A percentile compares a stretch with the other conserved stretches of the same genome.
These are phyloP conservation scores for Tyrophagus putrescentiae DNA, from an alignment of 1,140 invertebrate genomes.

Conservation along the genomic window DNA sequence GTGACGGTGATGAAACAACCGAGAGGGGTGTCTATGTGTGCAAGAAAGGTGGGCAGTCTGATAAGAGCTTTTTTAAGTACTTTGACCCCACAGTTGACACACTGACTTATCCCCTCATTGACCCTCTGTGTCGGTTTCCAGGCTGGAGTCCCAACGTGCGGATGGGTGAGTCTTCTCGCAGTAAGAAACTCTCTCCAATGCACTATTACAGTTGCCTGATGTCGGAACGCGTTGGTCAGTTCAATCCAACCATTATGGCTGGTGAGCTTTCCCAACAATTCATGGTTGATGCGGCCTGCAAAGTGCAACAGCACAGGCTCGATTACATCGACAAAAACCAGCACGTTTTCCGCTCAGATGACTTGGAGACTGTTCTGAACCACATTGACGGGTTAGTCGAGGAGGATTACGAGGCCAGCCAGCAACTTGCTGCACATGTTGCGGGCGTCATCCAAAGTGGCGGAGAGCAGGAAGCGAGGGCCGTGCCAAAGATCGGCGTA, in stretches of 20 bases:
- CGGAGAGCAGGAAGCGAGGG: too few relatives aligned
- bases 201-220: conserved; percentile 20
- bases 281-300: conserved; percentile 21
- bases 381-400: neutral
- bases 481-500: too few relatives aligned
- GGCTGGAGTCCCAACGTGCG: too few relatives aligned
- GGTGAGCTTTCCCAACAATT: conserved; percentile 27
- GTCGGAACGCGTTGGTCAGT: neutral
- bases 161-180: too few relatives aligned
- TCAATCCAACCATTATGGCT: conserved; percentile 26
- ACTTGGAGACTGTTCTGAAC: conserved; percentile 24
- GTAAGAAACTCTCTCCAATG: conserved; percentile 13
- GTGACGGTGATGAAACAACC: too few relatives aligned
- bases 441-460: too few relatives aligned
- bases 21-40: too few relatives aligned
- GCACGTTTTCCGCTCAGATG: conserved; percentile 18
- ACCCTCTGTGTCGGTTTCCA: too few relatives aligned
- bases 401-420: neutral
- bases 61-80: too few relatives aligned
- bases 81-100: too few relatives aligned
- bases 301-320: conserved; percentile 21
- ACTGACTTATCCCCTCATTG: too few relatives aligned
- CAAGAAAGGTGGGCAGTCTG: too few relatives aligned
- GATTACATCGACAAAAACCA: conserved; percentile 19
- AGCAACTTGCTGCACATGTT: neutral